Conservation (phyloP, 2,888 invertebrate genomes). For the Lithosia quadra region DNA sequence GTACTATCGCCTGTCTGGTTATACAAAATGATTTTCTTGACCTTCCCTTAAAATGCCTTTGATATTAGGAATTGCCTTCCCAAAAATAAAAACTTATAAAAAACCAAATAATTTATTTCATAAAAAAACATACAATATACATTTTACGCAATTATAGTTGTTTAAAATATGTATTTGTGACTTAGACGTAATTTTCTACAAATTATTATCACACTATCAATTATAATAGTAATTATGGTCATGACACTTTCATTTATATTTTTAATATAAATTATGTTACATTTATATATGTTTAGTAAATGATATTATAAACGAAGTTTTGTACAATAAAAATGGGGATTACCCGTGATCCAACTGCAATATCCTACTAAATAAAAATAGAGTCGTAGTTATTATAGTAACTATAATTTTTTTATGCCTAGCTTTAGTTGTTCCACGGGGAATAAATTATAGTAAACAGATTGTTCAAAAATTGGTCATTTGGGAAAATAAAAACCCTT, state of each 20-base stretch:
- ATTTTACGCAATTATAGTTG: slow-evolving; percentile 9
- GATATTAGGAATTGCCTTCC: neutral
- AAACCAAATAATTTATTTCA: slow-evolving; percentile 26
- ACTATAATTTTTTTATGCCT: no score
- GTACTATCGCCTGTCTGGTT: no score
- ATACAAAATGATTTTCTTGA: no score
- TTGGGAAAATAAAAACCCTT: no score
- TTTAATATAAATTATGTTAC: neutral
- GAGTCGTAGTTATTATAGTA: no score
- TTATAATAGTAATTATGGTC: slow-evolving; percentile 32
- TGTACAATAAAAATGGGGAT: neutral
- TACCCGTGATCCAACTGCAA: neutral
- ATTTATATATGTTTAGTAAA: neutral
- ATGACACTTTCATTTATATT: slow-evolving; percentile 41
- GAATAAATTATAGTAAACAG: no score
- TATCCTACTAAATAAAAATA: no score
- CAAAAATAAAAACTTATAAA: neutral
- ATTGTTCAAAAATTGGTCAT: no score
- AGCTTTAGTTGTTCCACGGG: no score
- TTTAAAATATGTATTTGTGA: slow-evolving; percentile 30
- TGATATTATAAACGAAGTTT: neutral
- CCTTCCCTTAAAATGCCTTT: neutral
- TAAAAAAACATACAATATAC: slow-evolving; percentile 18
- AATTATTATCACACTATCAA: slow-evolving; percentile 49
- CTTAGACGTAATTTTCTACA: slow-evolving; percentile 49